Percentiles rank a stretch among this genome's conserved stretches.
These are phyloP conservation scores for Nycticebus coucang DNA, from an alignment of 2,113 vertebrate species.

Conservation along the genomic window DNA sequence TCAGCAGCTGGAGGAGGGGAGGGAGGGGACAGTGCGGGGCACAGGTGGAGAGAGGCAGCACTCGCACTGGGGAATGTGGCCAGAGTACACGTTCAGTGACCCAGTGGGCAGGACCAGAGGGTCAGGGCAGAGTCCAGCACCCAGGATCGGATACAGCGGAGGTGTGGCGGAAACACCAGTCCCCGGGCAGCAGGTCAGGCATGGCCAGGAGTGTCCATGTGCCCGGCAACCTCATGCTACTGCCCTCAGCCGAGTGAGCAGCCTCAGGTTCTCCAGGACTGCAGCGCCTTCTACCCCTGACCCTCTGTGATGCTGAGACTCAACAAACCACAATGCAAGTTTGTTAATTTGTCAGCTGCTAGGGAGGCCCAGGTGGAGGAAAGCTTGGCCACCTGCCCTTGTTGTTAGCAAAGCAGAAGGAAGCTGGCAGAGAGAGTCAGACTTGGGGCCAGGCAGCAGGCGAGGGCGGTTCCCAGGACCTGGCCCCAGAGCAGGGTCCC, in stretches of 20 bases:
- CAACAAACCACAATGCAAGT: no score
- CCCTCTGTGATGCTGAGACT: neutral
- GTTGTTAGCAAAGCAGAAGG: neutral
- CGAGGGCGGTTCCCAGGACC: no score
- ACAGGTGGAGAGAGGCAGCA: rapidly evolving
- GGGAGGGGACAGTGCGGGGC: neutral
- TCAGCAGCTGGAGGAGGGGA: neutral
- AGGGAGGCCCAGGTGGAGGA: neutral
- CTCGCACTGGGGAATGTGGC: rapidly evolving
- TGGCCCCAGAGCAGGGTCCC: neutral
- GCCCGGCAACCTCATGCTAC: rapidly evolving
- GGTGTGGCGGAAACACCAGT: rapidly evolving
- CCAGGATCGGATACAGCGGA: no score
- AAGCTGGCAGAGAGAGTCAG: rapidly evolving
- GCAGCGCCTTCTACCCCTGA: neutral
- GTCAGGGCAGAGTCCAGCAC: neutral
- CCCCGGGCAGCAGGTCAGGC: rapidly evolving
- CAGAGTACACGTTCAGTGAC: neutral
- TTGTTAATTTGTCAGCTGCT: rapidly evolving
- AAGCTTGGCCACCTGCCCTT: no score
- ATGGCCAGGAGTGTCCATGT: neutral
- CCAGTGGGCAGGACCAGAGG: neutral
- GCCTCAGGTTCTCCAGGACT: neutral
- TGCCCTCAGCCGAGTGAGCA: rapidly evolving
- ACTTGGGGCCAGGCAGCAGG: neutral